Evolutionary conservation across 2,888 invertebrate species (phyloP), one percentile per base, ranked within the genome.

Genomic region (Folsomia manolachei): DNA sequence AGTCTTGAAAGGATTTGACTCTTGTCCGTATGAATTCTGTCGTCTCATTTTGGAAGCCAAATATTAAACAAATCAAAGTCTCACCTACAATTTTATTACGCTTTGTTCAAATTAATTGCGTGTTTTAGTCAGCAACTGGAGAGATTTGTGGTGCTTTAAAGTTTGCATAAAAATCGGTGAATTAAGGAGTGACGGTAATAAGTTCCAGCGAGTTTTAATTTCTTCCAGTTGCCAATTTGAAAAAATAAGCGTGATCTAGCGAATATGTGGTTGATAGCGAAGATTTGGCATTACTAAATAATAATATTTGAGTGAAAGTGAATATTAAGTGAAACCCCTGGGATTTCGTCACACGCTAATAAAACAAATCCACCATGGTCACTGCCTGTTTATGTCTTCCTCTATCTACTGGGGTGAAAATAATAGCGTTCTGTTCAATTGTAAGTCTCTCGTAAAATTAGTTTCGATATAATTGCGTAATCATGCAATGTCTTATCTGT

Each of bases 371-470:
- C 25, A 63, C 69, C 64, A 75, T 75, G 75, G 75, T 75, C 51
- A 72, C 75, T 23, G 78, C 78, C 18, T 80, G 80, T 51, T 64
- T 79, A 24, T 80, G 80, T 69, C 71, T 80, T 21, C 70, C 73
- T 61, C 71, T 78, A 14, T 76, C 75, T 4, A 71, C 72, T 68
- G 80, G 78, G 60, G 76, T 78, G 19, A 79, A 77, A 69, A 25
- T 78, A 11, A 75, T 80, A 14, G 80, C 80, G 9, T 69, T 80
- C 56, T 64, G 71, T 19, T 80, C 80, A 1, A 78, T 80, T 60
- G 80, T 80, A 78, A 79, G 80, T 77, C 27, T 56, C 25, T 56
- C n/a, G n/a, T 56, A 19, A 51, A 51, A 18, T 18, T 51, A 9
- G 51, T 51, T 18, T 51, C 51, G 18, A 18, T 11, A 51, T 11